Evolutionary conservation across 2,113 vertebrate species (phyloP).

Genomic region (Brienomyrus longianalis): DNA sequence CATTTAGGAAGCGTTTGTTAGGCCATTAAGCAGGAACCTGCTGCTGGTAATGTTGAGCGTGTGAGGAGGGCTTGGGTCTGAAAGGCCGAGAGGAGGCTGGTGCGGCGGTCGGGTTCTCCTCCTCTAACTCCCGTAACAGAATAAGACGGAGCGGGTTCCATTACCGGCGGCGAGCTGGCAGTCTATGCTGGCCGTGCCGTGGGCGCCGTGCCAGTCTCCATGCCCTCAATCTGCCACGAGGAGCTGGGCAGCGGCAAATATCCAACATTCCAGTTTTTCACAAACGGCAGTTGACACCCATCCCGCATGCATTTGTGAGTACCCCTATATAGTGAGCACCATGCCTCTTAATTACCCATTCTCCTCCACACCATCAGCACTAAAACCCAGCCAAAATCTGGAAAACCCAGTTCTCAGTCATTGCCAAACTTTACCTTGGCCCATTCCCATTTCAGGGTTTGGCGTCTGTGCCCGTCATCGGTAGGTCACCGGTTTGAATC

Average conservation of each 20-base stretch:
- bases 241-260: conserved; percentile 30
- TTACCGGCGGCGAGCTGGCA: conserved; percentile 71
- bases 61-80: conserved; percentile 20
- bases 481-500: not conserved
- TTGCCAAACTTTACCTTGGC: not conserved
- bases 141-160: conserved; percentile 70
- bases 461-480: not conserved
- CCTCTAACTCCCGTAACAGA: conserved; percentile 70
- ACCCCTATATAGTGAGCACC: not conserved
- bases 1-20: not conserved
- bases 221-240: conserved; percentile 65
- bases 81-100: conserved; percentile 37
- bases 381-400: not conserved
- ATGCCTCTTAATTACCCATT: not conserved
- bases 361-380: not conserved
- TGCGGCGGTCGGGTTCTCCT: conserved; percentile 51
- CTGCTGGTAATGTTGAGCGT: not conserved
- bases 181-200: conserved; percentile 73
- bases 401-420: not conserved
- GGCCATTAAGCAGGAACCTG: not conserved
- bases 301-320: not conserved
- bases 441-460: not conserved
- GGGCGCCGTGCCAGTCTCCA: conserved; percentile 66
- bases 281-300: not conserved
- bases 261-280: not conserved